A percentile compares a stretch with the other conserved stretches of the same genome.
These are phyloP conservation scores for Hesperia comma DNA, from an alignment of 2,888 invertebrate genomes.

Conservation along the genomic window DNA sequence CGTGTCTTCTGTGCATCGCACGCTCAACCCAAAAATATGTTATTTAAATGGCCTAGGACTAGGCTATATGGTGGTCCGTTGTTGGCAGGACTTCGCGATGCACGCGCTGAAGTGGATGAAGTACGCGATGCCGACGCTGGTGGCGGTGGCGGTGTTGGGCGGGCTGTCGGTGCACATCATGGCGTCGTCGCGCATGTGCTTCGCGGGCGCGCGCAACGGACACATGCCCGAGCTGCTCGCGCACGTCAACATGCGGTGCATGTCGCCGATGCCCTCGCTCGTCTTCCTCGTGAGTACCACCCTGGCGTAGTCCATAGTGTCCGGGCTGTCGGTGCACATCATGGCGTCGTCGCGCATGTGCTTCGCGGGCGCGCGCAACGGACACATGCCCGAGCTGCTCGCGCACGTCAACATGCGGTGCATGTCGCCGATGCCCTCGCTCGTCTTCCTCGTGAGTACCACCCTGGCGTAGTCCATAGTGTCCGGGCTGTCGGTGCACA, in stretches of 20 bases:
- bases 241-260: conserved; percentile 89
- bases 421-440: conserved; percentile 91
- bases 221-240: conserved; percentile 93
- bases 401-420: conserved; percentile 90
- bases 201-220: conserved; percentile 95
- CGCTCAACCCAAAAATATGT: no score
- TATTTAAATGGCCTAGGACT: no score
- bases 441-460: conserved; percentile 92
- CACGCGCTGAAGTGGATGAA: conserved; percentile 88
- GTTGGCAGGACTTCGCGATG: conserved; percentile 90
- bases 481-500: conserved; percentile 96
- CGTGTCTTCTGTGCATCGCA: no score
- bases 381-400: conserved; percentile 92
- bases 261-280: conserved; percentile 92
- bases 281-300: conserved; percentile 92
- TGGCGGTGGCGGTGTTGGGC: conserved; percentile 96
- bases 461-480: no score
- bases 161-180: conserved; percentile 97
- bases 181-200: conserved; percentile 96
- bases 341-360: conserved; percentile 97
- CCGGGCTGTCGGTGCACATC: conserved; percentile 96
- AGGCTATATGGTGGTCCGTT: no score
- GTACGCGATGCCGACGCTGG: conserved; percentile 95
- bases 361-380: conserved; percentile 95
- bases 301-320: no score